phyloP scores from a whole-genome alignment of 2,113 vertebrate species.

The Anhinga anhinga region DNA sequence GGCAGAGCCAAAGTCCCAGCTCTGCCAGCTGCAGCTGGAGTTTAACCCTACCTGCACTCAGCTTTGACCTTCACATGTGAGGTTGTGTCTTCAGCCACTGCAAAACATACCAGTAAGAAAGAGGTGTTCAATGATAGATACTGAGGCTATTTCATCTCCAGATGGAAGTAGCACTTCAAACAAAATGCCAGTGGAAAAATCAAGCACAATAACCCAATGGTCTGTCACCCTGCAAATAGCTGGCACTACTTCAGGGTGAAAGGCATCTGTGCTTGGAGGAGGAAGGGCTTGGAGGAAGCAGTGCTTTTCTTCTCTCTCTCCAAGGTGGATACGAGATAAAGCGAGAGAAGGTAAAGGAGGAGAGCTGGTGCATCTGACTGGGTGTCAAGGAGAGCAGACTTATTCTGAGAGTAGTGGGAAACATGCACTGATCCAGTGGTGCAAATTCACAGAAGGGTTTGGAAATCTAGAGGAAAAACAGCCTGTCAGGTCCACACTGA shows the following conservation, averaged over 20 bases:
- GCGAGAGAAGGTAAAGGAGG: background rate
- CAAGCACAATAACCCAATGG: background rate
- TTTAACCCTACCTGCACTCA: background rate
- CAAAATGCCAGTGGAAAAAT: background rate
- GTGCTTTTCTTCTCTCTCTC: background rate
- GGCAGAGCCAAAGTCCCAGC: background rate
- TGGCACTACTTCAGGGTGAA: background rate
- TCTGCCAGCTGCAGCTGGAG: background rate
- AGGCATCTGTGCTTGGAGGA: background rate
- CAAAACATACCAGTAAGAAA: constrained; percentile 17
- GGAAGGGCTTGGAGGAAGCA: background rate
- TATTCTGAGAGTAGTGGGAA: background rate
- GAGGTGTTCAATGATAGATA: background rate
- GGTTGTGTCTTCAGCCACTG: background rate
- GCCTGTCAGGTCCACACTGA: background rate
- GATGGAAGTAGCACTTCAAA: background rate
- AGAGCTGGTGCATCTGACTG: background rate
- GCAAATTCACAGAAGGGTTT: background rate
- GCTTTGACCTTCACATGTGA: background rate
- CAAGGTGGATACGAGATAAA: background rate
- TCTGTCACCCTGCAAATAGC: background rate
- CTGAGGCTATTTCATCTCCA: background rate
- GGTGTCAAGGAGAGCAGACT: background rate
- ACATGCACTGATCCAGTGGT: background rate
- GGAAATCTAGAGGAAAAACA: background rate